A percentile compares a stretch with the other conserved stretches of the same genome.
Conservation (phyloP, 2,888 invertebrate species). For the Platycheirus rosarum region DNA sequence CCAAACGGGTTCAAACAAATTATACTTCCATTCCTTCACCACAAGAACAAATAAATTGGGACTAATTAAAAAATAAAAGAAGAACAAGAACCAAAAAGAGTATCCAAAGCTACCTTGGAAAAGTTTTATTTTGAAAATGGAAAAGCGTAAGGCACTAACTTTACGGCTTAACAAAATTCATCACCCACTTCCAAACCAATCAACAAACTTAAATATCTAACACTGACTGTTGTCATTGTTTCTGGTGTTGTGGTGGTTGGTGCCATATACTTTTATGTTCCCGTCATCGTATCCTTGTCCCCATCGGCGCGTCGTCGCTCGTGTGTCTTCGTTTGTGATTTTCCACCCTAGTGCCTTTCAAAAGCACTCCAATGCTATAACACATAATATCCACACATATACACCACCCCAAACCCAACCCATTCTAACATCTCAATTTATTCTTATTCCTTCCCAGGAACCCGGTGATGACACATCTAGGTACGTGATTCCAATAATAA, state of each 20-base stretch:
- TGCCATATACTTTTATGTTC: background rate
- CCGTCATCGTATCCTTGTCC: background rate
- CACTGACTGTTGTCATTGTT: slow-evolving; percentile 15
- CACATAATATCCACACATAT: slow-evolving; percentile 40
- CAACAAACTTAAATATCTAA: slow-evolving; percentile 55
- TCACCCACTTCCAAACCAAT: slow-evolving; percentile 63
- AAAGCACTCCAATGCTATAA: slow-evolving; percentile 59
- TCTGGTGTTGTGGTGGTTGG: background rate
- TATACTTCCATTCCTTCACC: background rate
- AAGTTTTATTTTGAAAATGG: background rate
- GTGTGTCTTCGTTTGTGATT: slow-evolving; percentile 50
- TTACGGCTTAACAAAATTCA: slow-evolving; percentile 56
- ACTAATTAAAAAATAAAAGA: background rate
- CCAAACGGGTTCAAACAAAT: background rate
- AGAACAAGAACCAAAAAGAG: background rate
- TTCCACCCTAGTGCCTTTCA: slow-evolving; percentile 65
- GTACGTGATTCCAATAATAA: slow-evolving; percentile 73
- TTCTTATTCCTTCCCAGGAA: slow-evolving; percentile 66
- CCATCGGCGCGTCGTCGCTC: slow-evolving; percentile 13
- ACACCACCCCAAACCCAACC: slow-evolving; percentile 7
- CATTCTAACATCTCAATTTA: slow-evolving; percentile 68
- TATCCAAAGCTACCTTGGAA: background rate
- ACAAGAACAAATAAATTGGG: background rate
- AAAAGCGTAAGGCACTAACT: slow-evolving; percentile 32
- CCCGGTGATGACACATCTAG: slow-evolving; percentile 70